Percentiles rank a stretch among this genome's conserved stretches.
These are phyloP conservation scores for Ammospiza caudacuta DNA, from an alignment of 2,113 vertebrate genomes.

Conservation along the genomic window DNA sequence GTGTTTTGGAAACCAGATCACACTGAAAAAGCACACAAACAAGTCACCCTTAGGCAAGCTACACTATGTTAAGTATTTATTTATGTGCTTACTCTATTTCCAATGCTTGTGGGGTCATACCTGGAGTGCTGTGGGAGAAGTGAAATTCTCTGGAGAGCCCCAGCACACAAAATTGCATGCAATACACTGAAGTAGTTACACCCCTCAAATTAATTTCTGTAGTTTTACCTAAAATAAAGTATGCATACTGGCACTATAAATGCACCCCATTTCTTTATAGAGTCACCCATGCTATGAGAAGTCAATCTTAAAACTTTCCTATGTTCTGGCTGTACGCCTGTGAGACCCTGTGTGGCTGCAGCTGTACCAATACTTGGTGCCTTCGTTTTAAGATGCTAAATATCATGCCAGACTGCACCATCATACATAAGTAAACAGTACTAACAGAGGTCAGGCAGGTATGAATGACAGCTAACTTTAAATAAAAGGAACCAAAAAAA, in stretches of 20 bases:
- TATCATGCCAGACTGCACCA: background rate
- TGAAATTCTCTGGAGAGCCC: background rate
- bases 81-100: background rate
- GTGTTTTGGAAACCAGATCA: background rate
- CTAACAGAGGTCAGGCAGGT: background rate
- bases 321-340: background rate
- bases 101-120: accelerated
- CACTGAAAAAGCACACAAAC: background rate
- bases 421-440: background rate
- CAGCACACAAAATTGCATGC: background rate
- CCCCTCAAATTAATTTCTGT: background rate
- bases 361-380: background rate
- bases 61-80: background rate
- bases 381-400: background rate
- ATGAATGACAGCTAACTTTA: background rate
- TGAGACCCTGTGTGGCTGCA: background rate
- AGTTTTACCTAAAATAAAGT: background rate
- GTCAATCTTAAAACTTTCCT: background rate
- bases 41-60: background rate
- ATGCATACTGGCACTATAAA: background rate
- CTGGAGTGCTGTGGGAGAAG: background rate
- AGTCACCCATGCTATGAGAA: background rate
- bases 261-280: background rate
- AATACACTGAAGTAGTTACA: background rate
- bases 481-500: no score